Evolutionary conservation across 1,140 invertebrate genomes (phyloP), one percentile per base, ranked within the genome.

Genomic region (Drosophila tristis): DNA sequence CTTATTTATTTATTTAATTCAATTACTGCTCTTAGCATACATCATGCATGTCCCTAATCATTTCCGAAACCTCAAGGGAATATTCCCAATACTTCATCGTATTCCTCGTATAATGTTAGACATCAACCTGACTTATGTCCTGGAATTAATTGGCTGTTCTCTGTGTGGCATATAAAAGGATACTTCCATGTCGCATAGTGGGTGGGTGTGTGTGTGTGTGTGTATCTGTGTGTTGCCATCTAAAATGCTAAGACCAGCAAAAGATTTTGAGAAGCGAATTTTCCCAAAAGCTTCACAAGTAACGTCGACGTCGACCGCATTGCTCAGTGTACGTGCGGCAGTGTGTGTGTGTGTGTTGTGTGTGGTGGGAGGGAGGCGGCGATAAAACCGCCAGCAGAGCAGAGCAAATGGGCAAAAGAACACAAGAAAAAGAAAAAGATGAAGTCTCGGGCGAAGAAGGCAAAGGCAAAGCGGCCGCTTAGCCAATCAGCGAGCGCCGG

Each of bases 401-500:
- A 53, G 56, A 60, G 51, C 51, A 55, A 39, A 45, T 25, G 49
- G 49, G 31, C 20, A 68, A 57, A 66, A 72, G 44, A 75, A 71
- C 61, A 74, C 45, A 78, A 75, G 70, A 86, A 78, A 78, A 87
- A 89, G 85, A 89, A 78, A 78, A 87, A 89, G 85, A 89, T 90
- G 84, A 89, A 89, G 84, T 89, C 85, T 73, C 72, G 59, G 54
- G 72, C 61, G 68, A 77, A 39, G 35, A 39, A 13, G 35, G 35
- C 35, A 39, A 39, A 66, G 67, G 67, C 71, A 82, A 87, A 87
- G 85, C 74, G 56, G 51, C 44, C 67, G 75, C 85, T 89, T 89
- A 91, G 84, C 90, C 90, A 91, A 91, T 91, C 90, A 90, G 80
- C 84, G 80, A 58, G 61, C 75, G 72, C 61, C 77, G 78, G 87